Conservation (phyloP, 2,888 invertebrate species). For the Tineola bisselliella region DNA sequence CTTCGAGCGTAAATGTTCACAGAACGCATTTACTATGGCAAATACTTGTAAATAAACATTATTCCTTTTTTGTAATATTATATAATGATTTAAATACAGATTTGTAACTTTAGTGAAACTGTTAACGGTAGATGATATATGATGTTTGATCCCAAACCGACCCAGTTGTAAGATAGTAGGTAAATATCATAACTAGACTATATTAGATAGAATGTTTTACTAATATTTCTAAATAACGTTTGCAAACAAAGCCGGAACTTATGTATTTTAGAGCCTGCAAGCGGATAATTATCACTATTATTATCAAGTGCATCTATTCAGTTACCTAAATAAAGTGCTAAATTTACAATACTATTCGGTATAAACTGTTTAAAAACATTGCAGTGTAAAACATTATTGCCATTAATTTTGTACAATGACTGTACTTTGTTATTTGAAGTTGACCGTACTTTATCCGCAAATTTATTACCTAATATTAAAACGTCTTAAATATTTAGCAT, state of each 20-base stretch:
- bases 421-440: neutral
- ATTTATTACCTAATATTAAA: neutral
- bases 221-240: neutral
- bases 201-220: neutral
- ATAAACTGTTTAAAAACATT: neutral
- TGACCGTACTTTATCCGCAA: neutral
- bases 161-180: neutral
- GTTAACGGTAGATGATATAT: neutral
- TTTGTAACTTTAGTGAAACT: neutral
- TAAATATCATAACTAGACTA: neutral
- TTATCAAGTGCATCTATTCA: neutral
- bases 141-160: neutral
- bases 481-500: neutral
- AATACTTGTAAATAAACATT: too few relatives aligned
- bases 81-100: too few relatives aligned
- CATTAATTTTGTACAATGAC: too few relatives aligned
- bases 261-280: constrained; percentile 1
- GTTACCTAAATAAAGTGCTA: neutral
- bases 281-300: neutral
- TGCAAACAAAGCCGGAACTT: constrained; percentile 8
- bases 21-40: too few relatives aligned
- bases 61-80: too few relatives aligned
- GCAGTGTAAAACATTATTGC: too few relatives aligned
- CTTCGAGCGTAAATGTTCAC: too few relatives aligned
- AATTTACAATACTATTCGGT: neutral